Evolutionary conservation across 2,888 invertebrate species (phyloP).

Genomic region (Cataglyphis albicans): DNA sequence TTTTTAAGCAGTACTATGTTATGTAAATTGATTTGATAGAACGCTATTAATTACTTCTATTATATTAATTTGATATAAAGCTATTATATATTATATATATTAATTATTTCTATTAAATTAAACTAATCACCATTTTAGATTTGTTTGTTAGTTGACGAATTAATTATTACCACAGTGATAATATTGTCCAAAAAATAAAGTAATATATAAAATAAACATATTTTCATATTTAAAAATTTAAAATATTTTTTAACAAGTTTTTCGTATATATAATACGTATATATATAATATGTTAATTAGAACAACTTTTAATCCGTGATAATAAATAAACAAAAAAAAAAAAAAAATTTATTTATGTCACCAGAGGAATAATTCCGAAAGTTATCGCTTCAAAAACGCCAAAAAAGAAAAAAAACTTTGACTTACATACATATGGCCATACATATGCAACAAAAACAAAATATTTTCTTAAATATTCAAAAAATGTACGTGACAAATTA

Average conservation of each 20-base stretch:
- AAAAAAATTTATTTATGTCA: no score
- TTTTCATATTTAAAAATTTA: no score
- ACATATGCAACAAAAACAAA: conserved; percentile 1
- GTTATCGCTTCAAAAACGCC: background rate
- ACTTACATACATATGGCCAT: background rate
- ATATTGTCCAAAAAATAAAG: background rate
- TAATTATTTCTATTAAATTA: background rate
- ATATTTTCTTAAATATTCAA: background rate
- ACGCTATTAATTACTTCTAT: conserved; percentile 8
- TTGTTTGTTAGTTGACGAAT: background rate
- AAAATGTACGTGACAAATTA: background rate
- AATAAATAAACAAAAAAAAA: no score
- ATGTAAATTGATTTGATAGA: background rate
- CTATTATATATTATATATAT: no score
- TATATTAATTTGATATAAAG: background rate
- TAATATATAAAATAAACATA: background rate
- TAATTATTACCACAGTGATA: background rate
- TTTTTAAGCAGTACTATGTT: conserved; percentile 5
- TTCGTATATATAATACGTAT: no score
- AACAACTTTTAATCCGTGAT: no score
- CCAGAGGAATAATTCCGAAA: background rate
- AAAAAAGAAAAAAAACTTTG: background rate
- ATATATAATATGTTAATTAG: no score
- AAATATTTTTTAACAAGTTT: background rate
- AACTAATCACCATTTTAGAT: background rate